Percentiles rank a stretch among this genome's conserved stretches.
phyloP scores from a whole-genome alignment of 35 echinoderm and acorn worm genomes.

The Ophiothrix spiculata region DNA sequence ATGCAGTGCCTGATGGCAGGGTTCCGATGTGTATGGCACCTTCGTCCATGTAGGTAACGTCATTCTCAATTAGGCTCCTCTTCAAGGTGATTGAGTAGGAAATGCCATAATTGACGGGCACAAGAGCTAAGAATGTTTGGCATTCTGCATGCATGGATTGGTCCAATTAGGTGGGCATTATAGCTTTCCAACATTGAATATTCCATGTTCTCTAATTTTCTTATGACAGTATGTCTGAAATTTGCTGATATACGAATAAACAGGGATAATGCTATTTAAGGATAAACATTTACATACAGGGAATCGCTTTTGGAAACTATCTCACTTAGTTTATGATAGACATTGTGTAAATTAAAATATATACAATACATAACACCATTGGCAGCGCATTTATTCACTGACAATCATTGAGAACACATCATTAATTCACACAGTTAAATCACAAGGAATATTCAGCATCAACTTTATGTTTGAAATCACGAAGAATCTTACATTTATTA shows the following conservation, averaged over 20 bases:
- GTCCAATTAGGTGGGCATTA: too few species aligned
- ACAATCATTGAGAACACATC: background rate
- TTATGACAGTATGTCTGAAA: too few species aligned
- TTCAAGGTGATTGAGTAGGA: background rate
- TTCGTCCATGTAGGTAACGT: background rate
- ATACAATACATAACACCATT: background rate
- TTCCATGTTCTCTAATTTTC: too few species aligned
- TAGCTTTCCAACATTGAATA: too few species aligned
- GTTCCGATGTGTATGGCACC: background rate
- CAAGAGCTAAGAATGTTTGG: too few species aligned
- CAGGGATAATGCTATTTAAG: too few species aligned
- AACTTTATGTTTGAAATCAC: background rate
- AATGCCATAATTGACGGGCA: background rate
- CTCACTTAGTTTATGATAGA: background rate
- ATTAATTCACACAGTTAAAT: background rate
- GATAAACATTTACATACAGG: too few species aligned
- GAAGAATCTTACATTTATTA: background rate
- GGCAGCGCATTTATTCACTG: background rate
- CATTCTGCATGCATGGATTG: too few species aligned
- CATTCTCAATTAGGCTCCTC: background rate
- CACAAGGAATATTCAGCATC: background rate
- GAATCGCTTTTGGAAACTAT: background rate
- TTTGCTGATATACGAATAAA: too few species aligned
- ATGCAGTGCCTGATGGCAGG: background rate
- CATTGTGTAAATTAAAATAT: too few species aligned